Conservation (phyloP, 2,113 vertebrate genomes). For the Leucosticte australis region DNA sequence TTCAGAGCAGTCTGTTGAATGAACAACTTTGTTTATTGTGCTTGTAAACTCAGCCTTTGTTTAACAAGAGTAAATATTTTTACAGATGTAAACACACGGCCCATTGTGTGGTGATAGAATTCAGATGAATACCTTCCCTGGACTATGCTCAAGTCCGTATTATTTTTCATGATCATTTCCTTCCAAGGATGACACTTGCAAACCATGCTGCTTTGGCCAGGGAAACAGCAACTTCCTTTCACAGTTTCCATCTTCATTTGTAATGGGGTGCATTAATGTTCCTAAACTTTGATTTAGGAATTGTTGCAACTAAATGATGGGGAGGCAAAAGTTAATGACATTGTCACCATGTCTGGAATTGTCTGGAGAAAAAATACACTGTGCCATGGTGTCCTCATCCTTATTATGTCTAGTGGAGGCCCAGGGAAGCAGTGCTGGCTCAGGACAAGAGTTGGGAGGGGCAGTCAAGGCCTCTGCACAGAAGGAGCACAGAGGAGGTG, state of each 20-base stretch:
- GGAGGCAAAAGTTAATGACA: background rate
- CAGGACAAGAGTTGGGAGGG: background rate
- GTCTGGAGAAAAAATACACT: background rate
- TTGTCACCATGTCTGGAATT: background rate
- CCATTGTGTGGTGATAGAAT: background rate
- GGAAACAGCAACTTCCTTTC: background rate
- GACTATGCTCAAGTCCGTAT: background rate
- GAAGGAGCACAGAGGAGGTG: background rate
- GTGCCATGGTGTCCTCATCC: background rate
- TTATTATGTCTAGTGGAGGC: accelerated
- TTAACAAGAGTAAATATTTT: slow-evolving; percentile 22
- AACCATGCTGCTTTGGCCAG: background rate
- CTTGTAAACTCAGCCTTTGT: background rate
- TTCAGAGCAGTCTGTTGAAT: background rate
- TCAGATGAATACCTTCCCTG: background rate
- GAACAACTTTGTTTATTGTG: background rate
- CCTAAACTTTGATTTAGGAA: background rate
- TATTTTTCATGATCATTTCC: background rate
- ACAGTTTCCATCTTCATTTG: background rate
- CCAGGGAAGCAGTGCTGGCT: background rate
- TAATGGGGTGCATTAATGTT: background rate
- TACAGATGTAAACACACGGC: background rate
- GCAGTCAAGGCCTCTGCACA: background rate
- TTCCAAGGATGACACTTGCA: background rate
- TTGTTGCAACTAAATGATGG: background rate